A percentile compares a stretch with the other conserved stretches of the same genome.
These are phyloP conservation scores for Macroramphosus scolopax DNA, from an alignment of 2,797 vertebrate species.

Conservation along the genomic window DNA sequence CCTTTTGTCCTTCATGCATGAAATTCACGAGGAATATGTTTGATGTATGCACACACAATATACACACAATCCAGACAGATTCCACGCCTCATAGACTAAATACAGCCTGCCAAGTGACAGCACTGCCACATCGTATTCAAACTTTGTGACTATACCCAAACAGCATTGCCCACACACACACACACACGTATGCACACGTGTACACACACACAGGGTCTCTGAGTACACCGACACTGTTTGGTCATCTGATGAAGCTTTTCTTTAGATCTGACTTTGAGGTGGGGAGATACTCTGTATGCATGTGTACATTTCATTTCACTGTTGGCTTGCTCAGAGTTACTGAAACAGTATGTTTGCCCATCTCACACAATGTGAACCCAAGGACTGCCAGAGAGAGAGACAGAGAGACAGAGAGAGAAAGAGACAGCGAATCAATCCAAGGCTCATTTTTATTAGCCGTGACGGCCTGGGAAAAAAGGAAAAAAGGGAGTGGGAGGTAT, in stretches of 20 bases:
- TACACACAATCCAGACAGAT: too few species aligned
- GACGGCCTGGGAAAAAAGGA: constrained; percentile 22
- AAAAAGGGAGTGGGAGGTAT: too few species aligned
- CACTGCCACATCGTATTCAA: too few species aligned
- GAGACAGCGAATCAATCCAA: constrained; percentile 20
- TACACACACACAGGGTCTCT: constrained; percentile 6
- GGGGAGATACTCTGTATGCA: constrained; percentile 1
- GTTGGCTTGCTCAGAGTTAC: constrained; percentile 14
- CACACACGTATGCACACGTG: constrained; percentile 6
- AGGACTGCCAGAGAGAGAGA: constrained; percentile 30
- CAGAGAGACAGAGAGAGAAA: not conserved
- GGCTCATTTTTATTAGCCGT: constrained; percentile 17
- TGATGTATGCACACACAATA: too few species aligned
- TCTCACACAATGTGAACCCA: constrained; percentile 42
- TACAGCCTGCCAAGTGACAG: too few species aligned
- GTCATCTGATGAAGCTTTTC: constrained; percentile 27
- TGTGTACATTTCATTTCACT: constrained; percentile 25
- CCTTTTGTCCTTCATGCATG: too few species aligned
- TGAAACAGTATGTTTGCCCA: constrained; percentile 33
- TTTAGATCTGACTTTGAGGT: constrained; percentile 21
- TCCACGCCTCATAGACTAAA: too few species aligned
- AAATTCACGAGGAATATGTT: too few species aligned
- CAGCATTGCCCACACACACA: too few species aligned
- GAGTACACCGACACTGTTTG: constrained; percentile 23
- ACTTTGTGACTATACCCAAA: constrained; percentile 5